Evolutionary conservation across 2,888 invertebrate species (phyloP), one percentile per base, ranked within the genome.

Genomic region (Ditula angustiorana): DNA sequence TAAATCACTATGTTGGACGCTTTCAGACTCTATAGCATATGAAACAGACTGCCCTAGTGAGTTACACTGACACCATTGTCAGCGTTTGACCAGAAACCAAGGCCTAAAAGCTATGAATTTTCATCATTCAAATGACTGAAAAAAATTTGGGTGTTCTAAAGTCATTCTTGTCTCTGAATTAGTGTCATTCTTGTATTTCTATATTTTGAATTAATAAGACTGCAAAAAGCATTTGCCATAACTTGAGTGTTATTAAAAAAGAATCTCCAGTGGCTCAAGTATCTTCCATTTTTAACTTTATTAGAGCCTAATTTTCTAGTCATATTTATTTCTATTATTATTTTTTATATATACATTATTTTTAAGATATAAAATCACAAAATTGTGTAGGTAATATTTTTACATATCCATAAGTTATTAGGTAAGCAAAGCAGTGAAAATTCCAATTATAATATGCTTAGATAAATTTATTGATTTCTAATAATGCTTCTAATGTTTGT

Each of bases 211-310:
- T n/a, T n/a, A n/a, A n/a, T n/a, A n/a, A n/a, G n/a, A n/a, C n/a
- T n/a, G n/a, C n/a, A n/a, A n/a, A n/a, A n/a, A n/a, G n/a, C n/a
- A n/a, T n/a, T n/a, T n/a, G 5, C 10, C 19, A 26, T 26, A 26
- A 7, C 26, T 26, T 5, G 2, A 47, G 24, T n/a, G 19, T 3
- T 59, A 52, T 63, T n/a, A n/a, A n/a, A n/a, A n/a, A 41, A 49
- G 44, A 41, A 69, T 70, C 69, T 74, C 76, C 46, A 69, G 69
- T 79, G 77, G 80, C 79, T 82, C 79, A 83, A 82, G 68, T 69
- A 26, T 75, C 79, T 69, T 66, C 66, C 67, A 69, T 57, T 61
- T 59, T 55, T 63, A 28, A 50, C 26, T 19, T 41, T 58, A 46
- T 41, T 61, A n/a, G 21, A 28, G 11, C 60, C 79, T 79, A 46